Percentiles rank a stretch among this genome's conserved stretches.
phyloP scores from a whole-genome alignment of 2,888 invertebrate species.

The Diarsia rubi region DNA sequence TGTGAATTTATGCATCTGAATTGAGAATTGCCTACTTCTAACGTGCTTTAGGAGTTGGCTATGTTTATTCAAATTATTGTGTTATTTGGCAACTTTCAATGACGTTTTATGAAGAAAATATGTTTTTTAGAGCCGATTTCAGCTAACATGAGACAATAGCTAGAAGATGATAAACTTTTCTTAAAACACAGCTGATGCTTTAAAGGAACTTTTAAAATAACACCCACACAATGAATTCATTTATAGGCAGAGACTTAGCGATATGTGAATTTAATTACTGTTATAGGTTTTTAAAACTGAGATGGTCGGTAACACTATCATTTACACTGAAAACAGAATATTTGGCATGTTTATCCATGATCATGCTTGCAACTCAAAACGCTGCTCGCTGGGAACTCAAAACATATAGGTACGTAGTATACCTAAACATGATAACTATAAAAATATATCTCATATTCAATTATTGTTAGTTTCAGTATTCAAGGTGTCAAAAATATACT shows the following conservation, averaged over 20 bases:
- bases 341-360: too few species aligned
- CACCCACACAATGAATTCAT: background rate
- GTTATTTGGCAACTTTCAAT: background rate
- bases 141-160: background rate
- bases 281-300: too few species aligned
- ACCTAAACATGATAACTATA: too few species aligned
- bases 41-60: background rate
- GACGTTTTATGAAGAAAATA: background rate
- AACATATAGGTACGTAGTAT: too few species aligned
- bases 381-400: too few species aligned
- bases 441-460: background rate
- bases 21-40: constrained; percentile 18
- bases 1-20: constrained; percentile 55
- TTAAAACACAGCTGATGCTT: background rate
- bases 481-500: constrained; percentile 34
- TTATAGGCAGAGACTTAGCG: background rate
- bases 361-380: too few species aligned
- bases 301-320: too few species aligned
- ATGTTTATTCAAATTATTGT: constrained; percentile 26
- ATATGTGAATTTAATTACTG: constrained; percentile 12
- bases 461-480: constrained; percentile 7
- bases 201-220: too few species aligned
- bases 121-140: background rate
- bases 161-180: background rate
- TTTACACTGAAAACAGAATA: too few species aligned